Conservation (phyloP, 2,113 vertebrate genomes). For the Mormoops blainvillei region DNA sequence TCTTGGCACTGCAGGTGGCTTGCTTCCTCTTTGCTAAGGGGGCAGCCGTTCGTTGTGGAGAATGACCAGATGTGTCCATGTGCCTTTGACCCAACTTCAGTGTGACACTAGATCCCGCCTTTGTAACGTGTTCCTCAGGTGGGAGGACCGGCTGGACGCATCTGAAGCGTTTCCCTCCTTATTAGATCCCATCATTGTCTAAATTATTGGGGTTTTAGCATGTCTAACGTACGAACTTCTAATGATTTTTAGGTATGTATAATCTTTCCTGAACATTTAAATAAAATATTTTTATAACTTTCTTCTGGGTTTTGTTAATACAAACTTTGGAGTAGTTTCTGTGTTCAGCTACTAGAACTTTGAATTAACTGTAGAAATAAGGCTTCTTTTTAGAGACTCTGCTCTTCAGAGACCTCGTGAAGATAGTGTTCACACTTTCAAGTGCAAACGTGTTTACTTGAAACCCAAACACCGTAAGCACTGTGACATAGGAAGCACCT, state of each 20-base stretch:
- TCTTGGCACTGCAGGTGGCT: neutral
- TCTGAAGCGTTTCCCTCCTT: neutral
- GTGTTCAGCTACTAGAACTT: neutral
- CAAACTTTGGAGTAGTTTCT: neutral
- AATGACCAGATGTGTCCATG: neutral
- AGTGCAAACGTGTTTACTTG: accelerated
- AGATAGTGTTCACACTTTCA: too few species aligned
- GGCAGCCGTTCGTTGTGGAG: neutral
- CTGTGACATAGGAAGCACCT: neutral
- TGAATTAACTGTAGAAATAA: neutral
- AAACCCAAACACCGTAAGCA: neutral
- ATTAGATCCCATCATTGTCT: neutral
- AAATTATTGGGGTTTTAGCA: neutral
- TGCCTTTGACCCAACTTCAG: neutral
- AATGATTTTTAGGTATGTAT: neutral
- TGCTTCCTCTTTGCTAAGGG: neutral
- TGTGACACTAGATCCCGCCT: neutral
- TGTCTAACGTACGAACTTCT: neutral
- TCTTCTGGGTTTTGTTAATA: neutral
- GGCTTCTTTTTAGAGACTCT: neutral
- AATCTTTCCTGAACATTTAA: slow-evolving; percentile 39
- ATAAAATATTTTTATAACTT: slow-evolving; percentile 66
- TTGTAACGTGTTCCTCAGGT: neutral
- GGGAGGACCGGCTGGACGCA: neutral
- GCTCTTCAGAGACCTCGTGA: neutral